phyloP scores from a whole-genome alignment of 2,113 vertebrate genomes.

The Urocynchramus pylzowi region DNA sequence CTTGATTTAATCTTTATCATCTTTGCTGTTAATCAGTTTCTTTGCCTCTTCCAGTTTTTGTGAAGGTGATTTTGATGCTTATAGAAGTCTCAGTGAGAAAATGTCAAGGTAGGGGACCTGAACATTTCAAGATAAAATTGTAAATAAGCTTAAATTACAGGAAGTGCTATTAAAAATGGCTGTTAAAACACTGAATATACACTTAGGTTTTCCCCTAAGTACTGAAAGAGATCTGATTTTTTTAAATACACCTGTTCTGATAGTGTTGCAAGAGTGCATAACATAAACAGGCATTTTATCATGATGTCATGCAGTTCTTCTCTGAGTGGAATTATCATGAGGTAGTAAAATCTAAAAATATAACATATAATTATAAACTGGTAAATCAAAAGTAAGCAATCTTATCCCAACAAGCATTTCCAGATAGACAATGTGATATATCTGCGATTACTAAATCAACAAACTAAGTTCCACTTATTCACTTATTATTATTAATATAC shows the following conservation, averaged over 20 bases:
- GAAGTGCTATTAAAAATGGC: not conserved
- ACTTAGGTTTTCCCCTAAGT: not conserved
- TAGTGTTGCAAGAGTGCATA: not conserved
- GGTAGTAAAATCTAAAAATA: not conserved
- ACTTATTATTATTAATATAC: no score
- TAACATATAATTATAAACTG: not conserved
- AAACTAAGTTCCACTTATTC: not conserved
- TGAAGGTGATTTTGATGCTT: not conserved
- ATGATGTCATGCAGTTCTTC: not conserved
- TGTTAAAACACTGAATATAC: not conserved
- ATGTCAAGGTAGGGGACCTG: not conserved
- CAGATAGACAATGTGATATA: not conserved
- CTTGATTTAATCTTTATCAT: not conserved
- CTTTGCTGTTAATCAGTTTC: not conserved
- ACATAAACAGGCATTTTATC: not conserved
- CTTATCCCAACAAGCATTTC: not conserved
- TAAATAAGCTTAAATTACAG: not conserved
- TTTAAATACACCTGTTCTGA: not conserved
- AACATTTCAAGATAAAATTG: not conserved
- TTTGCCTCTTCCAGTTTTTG: not conserved
- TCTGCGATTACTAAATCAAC: not conserved
- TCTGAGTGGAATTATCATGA: not conserved
- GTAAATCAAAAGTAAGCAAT: not conserved
- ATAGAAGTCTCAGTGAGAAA: not conserved
- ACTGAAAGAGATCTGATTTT: not conserved